These are phyloP conservation scores for Tribolium castaneum DNA, from an alignment of 1,140 invertebrate genomes.

Conservation along the genomic window DNA sequence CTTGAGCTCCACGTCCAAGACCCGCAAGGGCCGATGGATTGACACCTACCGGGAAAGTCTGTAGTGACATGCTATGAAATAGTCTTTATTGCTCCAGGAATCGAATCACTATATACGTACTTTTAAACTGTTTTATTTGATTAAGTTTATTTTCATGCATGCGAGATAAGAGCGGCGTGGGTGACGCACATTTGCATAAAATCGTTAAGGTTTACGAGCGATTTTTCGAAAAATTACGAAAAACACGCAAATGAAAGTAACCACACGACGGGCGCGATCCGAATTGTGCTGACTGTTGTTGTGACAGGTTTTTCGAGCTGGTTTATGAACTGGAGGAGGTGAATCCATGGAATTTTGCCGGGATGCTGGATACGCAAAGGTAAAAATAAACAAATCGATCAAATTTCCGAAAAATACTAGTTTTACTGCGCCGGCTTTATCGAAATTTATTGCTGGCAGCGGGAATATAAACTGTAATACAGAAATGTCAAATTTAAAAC, in stretches of 20 bases:
- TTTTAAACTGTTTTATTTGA: slow-evolving; percentile 56
- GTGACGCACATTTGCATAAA: slow-evolving; percentile 41
- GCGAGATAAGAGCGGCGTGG: slow-evolving; percentile 37
- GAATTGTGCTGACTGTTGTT: background rate
- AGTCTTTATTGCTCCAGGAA: slow-evolving; percentile 60
- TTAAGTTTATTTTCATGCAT: slow-evolving; percentile 50
- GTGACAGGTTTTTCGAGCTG: slow-evolving; percentile 23
- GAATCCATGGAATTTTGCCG: slow-evolving; percentile 22
- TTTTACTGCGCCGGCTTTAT: background rate
- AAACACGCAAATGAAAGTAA: slow-evolving; percentile 37
- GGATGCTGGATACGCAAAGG: background rate
- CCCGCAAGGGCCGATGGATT: slow-evolving; percentile 47
- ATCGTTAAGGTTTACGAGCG: slow-evolving; percentile 40
- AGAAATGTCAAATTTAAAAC: background rate
- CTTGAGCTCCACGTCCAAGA: background rate
- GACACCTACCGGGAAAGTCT: slow-evolving; percentile 61
- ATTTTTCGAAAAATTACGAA: background rate
- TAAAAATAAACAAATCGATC: background rate
- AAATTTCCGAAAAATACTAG: too few relatives aligned
- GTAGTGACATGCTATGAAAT: slow-evolving; percentile 62
- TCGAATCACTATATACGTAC: slow-evolving; percentile 57
- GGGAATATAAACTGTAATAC: background rate
- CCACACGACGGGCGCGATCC: background rate
- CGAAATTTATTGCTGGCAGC: background rate
- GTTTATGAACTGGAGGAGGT: background rate